Percentiles rank a stretch among this genome's conserved stretches.
Conservation (phyloP, 2,113 vertebrate genomes). For the Dasyprocta punctata region DNA sequence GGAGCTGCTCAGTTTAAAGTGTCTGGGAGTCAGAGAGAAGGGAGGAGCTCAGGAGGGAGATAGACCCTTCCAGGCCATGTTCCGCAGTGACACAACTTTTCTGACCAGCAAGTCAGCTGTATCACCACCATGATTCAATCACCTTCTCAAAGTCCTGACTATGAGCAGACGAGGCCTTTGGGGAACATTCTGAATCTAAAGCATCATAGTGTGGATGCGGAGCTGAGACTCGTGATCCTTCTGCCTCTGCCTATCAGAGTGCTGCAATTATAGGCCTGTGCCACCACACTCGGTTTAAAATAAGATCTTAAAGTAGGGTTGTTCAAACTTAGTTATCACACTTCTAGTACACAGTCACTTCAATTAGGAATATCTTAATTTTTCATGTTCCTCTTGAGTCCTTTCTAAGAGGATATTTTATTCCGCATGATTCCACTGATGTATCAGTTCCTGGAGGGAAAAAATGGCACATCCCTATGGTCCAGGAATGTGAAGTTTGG, state of each 20-base stretch:
- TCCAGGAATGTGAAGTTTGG: conserved; percentile 49
- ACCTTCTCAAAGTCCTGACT: not conserved
- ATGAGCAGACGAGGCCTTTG: not conserved
- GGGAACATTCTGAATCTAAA: not conserved
- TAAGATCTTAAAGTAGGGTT: not conserved
- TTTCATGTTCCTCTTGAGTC: not conserved
- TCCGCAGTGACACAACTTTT: no score
- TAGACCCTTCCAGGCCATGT: not conserved
- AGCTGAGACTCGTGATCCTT: not conserved
- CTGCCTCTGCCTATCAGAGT: not conserved
- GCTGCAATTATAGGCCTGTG: not conserved
- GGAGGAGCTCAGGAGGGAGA: not conserved
- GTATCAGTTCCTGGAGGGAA: not conserved
- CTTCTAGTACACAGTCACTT: not conserved
- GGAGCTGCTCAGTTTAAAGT: not conserved
- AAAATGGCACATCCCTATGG: not conserved
- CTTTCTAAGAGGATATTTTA: conserved; percentile 8
- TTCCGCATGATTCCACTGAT: not conserved
- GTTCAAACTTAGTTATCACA: conserved; percentile 19
- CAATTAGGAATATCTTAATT: not conserved
- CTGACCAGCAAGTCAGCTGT: not conserved
- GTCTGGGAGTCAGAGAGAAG: not conserved
- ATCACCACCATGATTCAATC: not conserved
- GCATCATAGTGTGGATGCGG: no score
- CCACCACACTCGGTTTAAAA: not conserved